A percentile compares a stretch with the other conserved stretches of the same genome.
Conservation (phyloP, 2,797 vertebrate genomes). For the Poeciliopsis infans region DNA sequence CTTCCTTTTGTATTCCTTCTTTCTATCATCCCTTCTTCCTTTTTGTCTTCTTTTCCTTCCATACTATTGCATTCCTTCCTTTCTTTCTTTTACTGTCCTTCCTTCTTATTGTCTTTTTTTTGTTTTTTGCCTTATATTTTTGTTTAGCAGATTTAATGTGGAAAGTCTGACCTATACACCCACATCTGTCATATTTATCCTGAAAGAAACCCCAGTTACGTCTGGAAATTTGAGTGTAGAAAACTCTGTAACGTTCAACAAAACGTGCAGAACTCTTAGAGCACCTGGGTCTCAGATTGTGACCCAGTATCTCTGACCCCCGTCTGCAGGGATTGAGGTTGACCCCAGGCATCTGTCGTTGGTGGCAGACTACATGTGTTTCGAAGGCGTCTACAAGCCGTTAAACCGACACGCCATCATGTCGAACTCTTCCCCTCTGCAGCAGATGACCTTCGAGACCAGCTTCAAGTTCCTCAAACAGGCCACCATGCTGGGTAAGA, state of each 20-base stretch:
- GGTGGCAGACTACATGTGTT: conserved; percentile 98
- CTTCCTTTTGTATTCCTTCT: not conserved
- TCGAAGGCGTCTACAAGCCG: conserved; percentile 93
- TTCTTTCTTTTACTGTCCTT: not conserved
- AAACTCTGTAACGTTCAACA: not conserved
- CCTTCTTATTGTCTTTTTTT: not conserved
- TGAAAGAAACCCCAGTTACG: not conserved
- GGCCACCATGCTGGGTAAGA: conserved; percentile 91
- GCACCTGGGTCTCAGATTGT: not conserved
- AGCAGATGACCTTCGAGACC: conserved; percentile 99
- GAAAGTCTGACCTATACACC: not conserved
- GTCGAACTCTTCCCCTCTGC: conserved; percentile 94
- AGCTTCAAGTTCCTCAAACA: conserved; percentile 97
- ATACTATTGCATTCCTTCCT: not conserved
- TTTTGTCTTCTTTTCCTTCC: not conserved
- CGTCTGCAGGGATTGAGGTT: conserved; percentile 87
- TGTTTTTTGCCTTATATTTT: too few species aligned
- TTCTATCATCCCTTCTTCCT: not conserved
- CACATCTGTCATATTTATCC: not conserved
- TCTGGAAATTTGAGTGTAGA: not conserved
- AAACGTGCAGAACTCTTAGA: not conserved
- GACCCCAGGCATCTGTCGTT: conserved; percentile 95
- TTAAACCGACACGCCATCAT: conserved; percentile 90
- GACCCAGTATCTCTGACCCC: not conserved
- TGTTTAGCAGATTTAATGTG: not conserved